These are phyloP conservation scores for Scaptomyza graminum DNA, from an alignment of 1,140 invertebrate genomes.

Conservation along the genomic window DNA sequence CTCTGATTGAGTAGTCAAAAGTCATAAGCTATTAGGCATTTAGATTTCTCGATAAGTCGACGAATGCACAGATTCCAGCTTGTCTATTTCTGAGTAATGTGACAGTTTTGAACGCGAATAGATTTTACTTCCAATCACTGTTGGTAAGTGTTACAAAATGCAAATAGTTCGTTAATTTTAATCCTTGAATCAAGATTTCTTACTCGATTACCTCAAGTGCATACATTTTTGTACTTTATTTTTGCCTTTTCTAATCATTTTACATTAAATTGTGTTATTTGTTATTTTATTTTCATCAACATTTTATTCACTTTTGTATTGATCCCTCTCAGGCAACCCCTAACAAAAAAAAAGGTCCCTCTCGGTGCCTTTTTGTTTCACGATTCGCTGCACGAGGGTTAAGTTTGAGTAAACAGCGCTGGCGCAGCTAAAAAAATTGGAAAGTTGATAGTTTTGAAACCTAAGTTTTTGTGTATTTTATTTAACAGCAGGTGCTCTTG, in stretches of 20 bases:
- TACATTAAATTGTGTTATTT: no score
- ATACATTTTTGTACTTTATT: no score
- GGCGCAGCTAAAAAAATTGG: slow-evolving; percentile 18
- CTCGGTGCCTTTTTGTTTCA: not conserved
- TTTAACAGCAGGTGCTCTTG: not conserved
- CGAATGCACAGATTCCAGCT: slow-evolving; percentile 8
- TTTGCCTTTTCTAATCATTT: no score
- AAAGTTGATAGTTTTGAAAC: slow-evolving; percentile 15
- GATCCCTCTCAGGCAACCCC: slow-evolving; percentile 59
- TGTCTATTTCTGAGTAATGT: not conserved
- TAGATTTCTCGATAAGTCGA: slow-evolving; percentile 28
- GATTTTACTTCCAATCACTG: not conserved
- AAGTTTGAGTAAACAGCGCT: slow-evolving; percentile 1
- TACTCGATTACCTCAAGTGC: no score
- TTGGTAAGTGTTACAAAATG: no score
- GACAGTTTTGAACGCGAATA: not conserved
- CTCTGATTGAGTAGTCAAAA: not conserved
- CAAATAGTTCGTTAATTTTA: no score
- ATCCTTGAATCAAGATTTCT: no score
- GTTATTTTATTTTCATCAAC: no score
- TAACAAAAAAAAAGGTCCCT: not conserved
- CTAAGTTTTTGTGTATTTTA: not conserved
- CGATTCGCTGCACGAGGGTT: slow-evolving; percentile 8
- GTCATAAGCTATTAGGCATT: slow-evolving; percentile 38
- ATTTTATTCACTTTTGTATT: no score